These are phyloP conservation scores for Lipotes vexillifer DNA, from an alignment of 2,113 vertebrate species.

Conservation along the genomic window DNA sequence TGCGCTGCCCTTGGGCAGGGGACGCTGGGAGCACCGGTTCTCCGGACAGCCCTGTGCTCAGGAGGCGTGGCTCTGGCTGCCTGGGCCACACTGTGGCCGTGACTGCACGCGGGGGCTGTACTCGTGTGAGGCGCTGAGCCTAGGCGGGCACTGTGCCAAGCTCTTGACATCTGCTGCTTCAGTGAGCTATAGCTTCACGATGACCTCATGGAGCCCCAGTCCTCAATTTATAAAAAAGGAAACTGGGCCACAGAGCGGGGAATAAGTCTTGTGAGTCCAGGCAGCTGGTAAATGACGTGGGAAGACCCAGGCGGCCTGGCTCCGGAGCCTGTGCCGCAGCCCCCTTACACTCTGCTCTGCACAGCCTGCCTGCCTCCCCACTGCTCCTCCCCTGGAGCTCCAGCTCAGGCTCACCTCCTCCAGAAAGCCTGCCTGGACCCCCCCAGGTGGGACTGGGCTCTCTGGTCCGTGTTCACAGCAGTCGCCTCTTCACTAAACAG, in stretches of 20 bases:
- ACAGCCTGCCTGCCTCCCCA: too few species aligned
- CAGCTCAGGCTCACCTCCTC: not conserved
- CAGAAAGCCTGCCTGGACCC: not conserved
- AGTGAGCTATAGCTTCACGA: not conserved
- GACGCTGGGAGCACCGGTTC: too few species aligned
- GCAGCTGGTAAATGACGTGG: not conserved
- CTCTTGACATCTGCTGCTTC: accelerated
- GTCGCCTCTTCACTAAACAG: too few species aligned
- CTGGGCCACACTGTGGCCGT: too few species aligned
- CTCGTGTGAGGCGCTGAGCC: not conserved
- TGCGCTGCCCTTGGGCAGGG: not conserved
- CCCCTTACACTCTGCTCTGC: accelerated
- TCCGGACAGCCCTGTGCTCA: accelerated
- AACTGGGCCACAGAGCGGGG: not conserved
- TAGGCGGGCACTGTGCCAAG: accelerated
- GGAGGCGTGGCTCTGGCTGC: not conserved
- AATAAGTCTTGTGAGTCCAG: not conserved
- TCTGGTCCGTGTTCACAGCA: not conserved
- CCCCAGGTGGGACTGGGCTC: accelerated
- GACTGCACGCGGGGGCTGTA: accelerated
- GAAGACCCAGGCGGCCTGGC: not conserved
- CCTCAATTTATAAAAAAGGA: not conserved
- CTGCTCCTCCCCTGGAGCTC: too few species aligned
- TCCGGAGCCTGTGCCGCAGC: accelerated
- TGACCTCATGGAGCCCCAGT: not conserved